Conservation (phyloP, 1,140 invertebrate genomes). For the Bradysia coprophila region DNA sequence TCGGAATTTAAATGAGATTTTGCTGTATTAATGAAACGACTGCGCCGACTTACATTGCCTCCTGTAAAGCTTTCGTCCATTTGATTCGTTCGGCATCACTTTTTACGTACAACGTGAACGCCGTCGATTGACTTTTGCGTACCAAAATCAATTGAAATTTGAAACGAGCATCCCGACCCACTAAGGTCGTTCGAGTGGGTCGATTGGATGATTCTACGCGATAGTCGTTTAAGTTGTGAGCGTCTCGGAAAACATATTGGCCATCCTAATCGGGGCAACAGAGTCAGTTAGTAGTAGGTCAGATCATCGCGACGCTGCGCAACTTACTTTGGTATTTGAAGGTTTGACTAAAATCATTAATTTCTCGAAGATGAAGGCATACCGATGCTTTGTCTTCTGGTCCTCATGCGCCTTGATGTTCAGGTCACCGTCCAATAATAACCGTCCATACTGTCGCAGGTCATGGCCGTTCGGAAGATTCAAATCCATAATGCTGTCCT, state of each 20-base stretch:
- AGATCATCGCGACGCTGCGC: too few species aligned
- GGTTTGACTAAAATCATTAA: conserved; percentile 90
- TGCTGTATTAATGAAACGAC: too few species aligned
- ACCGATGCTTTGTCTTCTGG: conserved; percentile 65
- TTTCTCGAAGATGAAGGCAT: conserved; percentile 94
- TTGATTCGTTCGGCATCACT: conserved; percentile 72
- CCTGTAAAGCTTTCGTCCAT: conserved; percentile 82
- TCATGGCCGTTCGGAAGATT: conserved; percentile 57
- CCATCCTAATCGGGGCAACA: conserved; percentile 41
- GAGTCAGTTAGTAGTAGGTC: conserved; percentile 9
- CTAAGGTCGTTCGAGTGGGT: conserved; percentile 34
- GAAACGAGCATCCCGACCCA: conserved; percentile 54
- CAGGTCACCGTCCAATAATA: conserved; percentile 84
- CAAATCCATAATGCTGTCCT: conserved; percentile 65
- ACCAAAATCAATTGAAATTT: conserved; percentile 69
- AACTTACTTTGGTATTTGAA: conserved; percentile 50
- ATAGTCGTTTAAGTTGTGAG: conserved; percentile 67
- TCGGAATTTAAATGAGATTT: conserved; percentile 1
- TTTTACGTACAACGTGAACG: conserved; percentile 78
- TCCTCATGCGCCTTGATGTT: conserved; percentile 84
- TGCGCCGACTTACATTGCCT: conserved; percentile 68
- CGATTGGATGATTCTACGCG: conserved; percentile 53
- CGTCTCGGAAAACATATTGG: conserved; percentile 81
- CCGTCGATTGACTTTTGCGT: conserved; percentile 58
- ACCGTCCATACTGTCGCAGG: conserved; percentile 72